A percentile compares a stretch with the other conserved stretches of the same genome.
These are phyloP conservation scores for Drosophila nigritarsus DNA, from an alignment of 2,888 invertebrate genomes.

Conservation along the genomic window DNA sequence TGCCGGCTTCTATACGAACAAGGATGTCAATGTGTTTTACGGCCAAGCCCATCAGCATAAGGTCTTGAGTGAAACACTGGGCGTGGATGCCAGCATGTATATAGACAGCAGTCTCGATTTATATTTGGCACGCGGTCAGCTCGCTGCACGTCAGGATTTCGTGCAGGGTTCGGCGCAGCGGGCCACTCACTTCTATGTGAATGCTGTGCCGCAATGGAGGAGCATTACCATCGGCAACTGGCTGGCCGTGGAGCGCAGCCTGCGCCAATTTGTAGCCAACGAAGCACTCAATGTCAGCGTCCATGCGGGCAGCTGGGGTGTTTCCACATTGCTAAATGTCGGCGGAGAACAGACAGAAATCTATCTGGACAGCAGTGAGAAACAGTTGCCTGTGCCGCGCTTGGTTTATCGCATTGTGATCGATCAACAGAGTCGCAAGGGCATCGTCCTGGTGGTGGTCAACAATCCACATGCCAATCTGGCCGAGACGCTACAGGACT, in stretches of 20 bases:
- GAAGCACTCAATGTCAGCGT: constrained; percentile 83
- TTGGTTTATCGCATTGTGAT: constrained; percentile 87
- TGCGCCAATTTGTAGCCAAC: constrained; percentile 84
- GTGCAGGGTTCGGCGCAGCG: constrained; percentile 85
- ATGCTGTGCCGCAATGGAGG: constrained; percentile 87
- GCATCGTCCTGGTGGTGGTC: constrained; percentile 82
- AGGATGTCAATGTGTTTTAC: constrained; percentile 82
- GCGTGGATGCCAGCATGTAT: constrained; percentile 70
- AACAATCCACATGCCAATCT: constrained; percentile 80
- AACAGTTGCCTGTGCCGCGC: constrained; percentile 86
- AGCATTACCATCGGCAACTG: constrained; percentile 87
- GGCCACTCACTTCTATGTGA: constrained; percentile 86
- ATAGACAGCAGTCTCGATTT: constrained; percentile 52
- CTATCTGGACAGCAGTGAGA: constrained; percentile 75
- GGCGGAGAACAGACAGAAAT: constrained; percentile 80
- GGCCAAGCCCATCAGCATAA: constrained; percentile 79
- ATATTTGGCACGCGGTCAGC: constrained; percentile 85
- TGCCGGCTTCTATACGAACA: constrained; percentile 81
- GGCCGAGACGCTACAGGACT: constrained; percentile 59
- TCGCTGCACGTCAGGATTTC: constrained; percentile 86
- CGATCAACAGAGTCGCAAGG: constrained; percentile 82
- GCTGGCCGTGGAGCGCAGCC: constrained; percentile 85
- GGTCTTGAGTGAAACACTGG: constrained; percentile 81
- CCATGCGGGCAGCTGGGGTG: constrained; percentile 87
- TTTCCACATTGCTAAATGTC: constrained; percentile 85